Evolutionary conservation across 2,797 vertebrate species (phyloP).

Genomic region (Pantherophis alleghaniensis): DNA sequence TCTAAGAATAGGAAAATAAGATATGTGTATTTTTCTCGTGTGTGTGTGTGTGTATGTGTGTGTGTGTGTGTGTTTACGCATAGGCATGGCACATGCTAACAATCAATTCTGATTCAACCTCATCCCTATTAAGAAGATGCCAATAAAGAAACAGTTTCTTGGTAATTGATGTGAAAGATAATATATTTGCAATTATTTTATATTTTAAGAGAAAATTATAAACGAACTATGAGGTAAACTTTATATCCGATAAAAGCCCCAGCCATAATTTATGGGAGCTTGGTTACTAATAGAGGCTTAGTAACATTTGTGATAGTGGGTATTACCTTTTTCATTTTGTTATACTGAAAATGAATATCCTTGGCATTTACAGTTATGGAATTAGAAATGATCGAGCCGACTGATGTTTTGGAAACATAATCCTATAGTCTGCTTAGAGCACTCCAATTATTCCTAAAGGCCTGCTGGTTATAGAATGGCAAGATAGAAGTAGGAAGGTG

Average conservation of each 20-base stretch:
- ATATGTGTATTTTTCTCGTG: not conserved
- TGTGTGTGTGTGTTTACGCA: too few species aligned
- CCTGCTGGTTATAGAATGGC: not conserved
- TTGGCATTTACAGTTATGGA: not conserved
- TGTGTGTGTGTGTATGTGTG: too few species aligned
- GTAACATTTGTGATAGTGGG: not conserved
- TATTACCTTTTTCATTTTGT: not conserved
- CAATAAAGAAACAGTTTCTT: not conserved
- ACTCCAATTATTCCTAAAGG: not conserved
- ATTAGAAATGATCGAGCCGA: not conserved
- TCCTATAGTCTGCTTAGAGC: not conserved
- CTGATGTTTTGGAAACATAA: not conserved
- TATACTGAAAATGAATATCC: not conserved
- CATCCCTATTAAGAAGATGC: not conserved
- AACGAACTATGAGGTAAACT: not conserved
- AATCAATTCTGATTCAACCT: not conserved
- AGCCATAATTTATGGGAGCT: not conserved
- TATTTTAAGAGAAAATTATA: not conserved
- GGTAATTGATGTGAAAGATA: not conserved
- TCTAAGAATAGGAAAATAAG: not conserved
- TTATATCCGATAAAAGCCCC: not conserved
- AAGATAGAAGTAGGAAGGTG: not conserved
- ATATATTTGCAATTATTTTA: not conserved
- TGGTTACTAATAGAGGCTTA: not conserved
- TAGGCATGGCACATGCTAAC: not conserved